A percentile compares a stretch with the other conserved stretches of the same genome.
These are phyloP conservation scores for Cyclopterus lumpus DNA, from an alignment of 2,797 vertebrate species.

Conservation along the genomic window DNA sequence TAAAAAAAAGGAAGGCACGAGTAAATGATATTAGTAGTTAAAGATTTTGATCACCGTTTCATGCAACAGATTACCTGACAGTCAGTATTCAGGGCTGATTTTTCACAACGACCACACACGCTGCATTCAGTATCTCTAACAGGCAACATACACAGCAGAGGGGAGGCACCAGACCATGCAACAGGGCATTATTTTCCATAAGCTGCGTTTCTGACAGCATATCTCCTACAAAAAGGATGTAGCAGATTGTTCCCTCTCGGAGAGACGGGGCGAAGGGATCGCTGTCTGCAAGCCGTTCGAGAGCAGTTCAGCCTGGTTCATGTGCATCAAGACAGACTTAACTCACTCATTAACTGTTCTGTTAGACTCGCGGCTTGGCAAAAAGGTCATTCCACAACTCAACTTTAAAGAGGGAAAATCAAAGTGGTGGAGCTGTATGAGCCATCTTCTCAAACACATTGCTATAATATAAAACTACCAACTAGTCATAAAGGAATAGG, in stretches of 20 bases:
- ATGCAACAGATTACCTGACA: background rate
- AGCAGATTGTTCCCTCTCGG: constrained; percentile 24
- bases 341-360: background rate
- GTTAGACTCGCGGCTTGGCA: background rate
- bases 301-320: constrained; percentile 29
- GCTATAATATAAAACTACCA: background rate
- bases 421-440: constrained; percentile 43
- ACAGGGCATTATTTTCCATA: constrained; percentile 74
- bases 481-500: background rate
- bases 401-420: constrained; percentile 8
- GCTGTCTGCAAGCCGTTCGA: background rate
- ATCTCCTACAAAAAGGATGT: constrained; percentile 57
- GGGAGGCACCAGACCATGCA: constrained; percentile 73
- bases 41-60: background rate
- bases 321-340: constrained; percentile 33
- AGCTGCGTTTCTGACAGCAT: constrained; percentile 63
- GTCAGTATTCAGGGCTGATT: constrained; percentile 47
- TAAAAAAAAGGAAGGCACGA: background rate
- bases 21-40: background rate
- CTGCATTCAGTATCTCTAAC: constrained; percentile 30
- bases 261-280: background rate
- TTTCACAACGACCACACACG: constrained; percentile 45
- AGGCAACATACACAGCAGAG: constrained; percentile 40
- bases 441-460: background rate
- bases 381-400: constrained; percentile 29